Evolutionary conservation across 2,888 invertebrate species (phyloP), one percentile per base, ranked within the genome.

Genomic region (Acronicta leporina): DNA sequence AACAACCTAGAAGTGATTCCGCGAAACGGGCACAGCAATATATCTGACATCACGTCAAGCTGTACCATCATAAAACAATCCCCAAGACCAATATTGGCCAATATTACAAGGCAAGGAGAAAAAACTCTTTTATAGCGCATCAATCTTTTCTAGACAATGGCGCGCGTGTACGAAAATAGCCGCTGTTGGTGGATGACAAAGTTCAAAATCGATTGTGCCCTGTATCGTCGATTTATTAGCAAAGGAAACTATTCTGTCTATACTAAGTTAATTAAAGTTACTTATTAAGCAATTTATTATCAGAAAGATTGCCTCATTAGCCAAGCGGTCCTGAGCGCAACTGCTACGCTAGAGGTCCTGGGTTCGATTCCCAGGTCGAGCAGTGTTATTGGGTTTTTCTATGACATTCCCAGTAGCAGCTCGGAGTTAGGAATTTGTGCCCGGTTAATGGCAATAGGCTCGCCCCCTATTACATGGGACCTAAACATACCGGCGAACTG

Each of bases 21-120:
- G 14, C 55, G 42, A 49, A 67, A 62, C 48, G 30, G n/a, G 49
- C 42, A 41, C 50, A 64, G 56, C 59, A 41, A 66, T 41, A 64
- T 74, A 61, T 61, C 59, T 47, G 45, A 61, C 61, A 62, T 68
- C 55, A 63, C 49, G 57, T 49, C 54, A 66, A 72, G 38, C 59
- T 58, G 48, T 53, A 57, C 50, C 43, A 59, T 65, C 72, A 63
- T 79, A 77, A 79, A 76, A 69, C 62, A 68, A 65, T 77, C 69
- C 71, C 66, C 10, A 70, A 45, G 25, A 47, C 43, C 74, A 73
- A 79, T 79, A 79, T 79, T 59, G 46, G 52, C 27, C 56, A 52
- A 69, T 75, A 72, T 75, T 66, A 53, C 50, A 50, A 30, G 47
- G 50, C 44, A 68, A 48, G 41, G 15, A 56, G n/a, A 59, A 69